Evolutionary conservation across 2,797 vertebrate species (phyloP), one percentile per base, ranked within the genome.

Genomic region (Myotis daubentonii): DNA sequence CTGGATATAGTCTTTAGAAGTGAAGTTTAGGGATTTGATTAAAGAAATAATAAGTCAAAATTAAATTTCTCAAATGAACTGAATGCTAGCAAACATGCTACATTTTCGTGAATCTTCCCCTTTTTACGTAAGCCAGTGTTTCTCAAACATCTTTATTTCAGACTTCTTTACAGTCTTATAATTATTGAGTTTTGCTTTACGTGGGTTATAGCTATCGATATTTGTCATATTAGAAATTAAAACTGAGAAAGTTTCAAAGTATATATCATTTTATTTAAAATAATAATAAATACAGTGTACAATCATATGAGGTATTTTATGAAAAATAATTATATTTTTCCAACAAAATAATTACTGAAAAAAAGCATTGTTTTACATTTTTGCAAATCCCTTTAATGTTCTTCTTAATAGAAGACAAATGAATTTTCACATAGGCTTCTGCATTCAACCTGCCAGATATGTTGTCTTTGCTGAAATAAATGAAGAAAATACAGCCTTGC

Each of bases 41-140:
- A 13, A 53, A 71, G 57, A 71, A 57, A 80, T 4, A 71, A 81
- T 0, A 89, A 55, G 6, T 74, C 57, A 68, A 83, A 94, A n/a
- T 66, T 68, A 80, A 84, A 74, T 66, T 89, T 74, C 49, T 75
- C 47, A 93, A 87, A 66, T 66, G 38, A 93, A 87, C n/a, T 44
- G 19, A 79, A 65, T 71, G 38, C 68, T 90, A 28, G 38, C 30
- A 62, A 92, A 55, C 55, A 81, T 33, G 33, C 30, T 49, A 15
- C 41, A 65, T 80, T 94, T 89, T 86, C 49, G 74, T 78, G 44
- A 87, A 57, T 57, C 22, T 49, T 65, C 12, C 9, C 17, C 36
- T 83, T 87, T 90, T 51, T 6, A 28, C 25, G 38, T 19, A 83
- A 6, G 11, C 6, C 41, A 75, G 19, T 2, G 1, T 83, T 95